A percentile compares a stretch with the other conserved stretches of the same genome.
These are phyloP conservation scores for Heliconius himera DNA, from an alignment of 1,140 invertebrate species.

Conservation along the genomic window DNA sequence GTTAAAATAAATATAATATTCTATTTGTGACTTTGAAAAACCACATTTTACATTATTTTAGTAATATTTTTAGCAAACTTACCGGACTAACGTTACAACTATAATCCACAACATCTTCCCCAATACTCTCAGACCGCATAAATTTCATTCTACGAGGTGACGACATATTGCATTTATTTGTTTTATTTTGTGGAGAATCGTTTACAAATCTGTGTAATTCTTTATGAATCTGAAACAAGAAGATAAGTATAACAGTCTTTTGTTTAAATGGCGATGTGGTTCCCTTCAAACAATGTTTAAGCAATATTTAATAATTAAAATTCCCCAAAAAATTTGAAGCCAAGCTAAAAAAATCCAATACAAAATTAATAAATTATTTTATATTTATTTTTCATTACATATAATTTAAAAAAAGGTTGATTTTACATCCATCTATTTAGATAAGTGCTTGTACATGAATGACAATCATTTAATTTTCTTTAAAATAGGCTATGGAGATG, in stretches of 20 bases:
- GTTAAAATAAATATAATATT: no score
- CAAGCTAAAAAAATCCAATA: neutral
- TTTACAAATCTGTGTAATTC: conserved; percentile 86
- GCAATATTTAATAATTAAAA: no score
- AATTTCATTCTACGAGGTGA: conserved; percentile 46
- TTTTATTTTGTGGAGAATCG: conserved; percentile 39
- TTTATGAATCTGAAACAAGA: conserved; percentile 87
- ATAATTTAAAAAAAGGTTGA: no score
- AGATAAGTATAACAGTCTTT: no score
- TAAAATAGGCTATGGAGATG: neutral
- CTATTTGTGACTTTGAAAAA: neutral
- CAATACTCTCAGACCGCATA: conserved; percentile 64
- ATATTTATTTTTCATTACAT: no score
- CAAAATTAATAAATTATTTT: neutral
- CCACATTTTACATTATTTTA: neutral
- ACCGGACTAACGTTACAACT: conserved; percentile 40
- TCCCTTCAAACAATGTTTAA: neutral
- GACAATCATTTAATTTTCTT: neutral
- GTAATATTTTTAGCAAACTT: neutral
- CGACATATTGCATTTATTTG: conserved; percentile 24
- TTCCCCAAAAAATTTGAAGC: neutral
- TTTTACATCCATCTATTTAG: no score
- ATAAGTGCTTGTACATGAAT: neutral
- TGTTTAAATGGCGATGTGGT: neutral
- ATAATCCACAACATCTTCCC: conserved; percentile 52